Evolutionary conservation across 2,113 vertebrate genomes (phyloP).

Genomic region (Bujurquina vittata): DNA sequence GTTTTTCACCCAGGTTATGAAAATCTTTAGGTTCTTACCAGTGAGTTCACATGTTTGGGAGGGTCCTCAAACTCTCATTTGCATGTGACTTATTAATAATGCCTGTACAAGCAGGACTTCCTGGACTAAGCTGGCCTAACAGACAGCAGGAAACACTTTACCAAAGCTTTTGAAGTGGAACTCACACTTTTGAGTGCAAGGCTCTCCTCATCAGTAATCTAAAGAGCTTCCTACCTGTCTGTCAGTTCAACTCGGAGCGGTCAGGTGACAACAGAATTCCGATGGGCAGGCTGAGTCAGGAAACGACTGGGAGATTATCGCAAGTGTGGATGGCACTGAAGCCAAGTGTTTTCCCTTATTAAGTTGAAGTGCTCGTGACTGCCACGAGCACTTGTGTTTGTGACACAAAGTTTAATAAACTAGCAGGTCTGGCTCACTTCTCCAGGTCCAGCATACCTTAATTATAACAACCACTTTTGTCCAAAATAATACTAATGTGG

Average conservation of each 20-base stretch:
- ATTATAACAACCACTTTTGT: neutral
- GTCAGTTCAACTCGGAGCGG: slow-evolving; percentile 25
- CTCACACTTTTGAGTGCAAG: neutral
- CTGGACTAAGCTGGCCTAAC: neutral
- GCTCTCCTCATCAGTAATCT: slow-evolving; percentile 29
- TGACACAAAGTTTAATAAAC: slow-evolving; percentile 23
- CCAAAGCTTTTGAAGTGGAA: neutral
- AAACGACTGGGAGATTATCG: slow-evolving; percentile 30
- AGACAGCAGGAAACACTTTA: neutral
- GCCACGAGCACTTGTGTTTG: neutral
- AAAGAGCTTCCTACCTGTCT: slow-evolving; percentile 21
- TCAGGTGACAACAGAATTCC: slow-evolving; percentile 35
- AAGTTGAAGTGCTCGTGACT: neutral
- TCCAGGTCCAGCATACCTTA: neutral
- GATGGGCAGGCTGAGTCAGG: slow-evolving; percentile 30
- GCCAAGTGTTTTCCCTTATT: neutral
- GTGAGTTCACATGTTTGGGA: neutral
- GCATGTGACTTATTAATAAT: neutral
- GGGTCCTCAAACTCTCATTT: neutral
- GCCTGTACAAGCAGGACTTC: neutral
- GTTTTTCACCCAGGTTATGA: neutral
- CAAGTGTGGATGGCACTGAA: slow-evolving; percentile 4
- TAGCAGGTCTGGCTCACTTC: neutral
- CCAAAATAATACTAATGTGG: no score
- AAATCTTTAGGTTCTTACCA: neutral